These are phyloP conservation scores for Crotalus horridus DNA, from an alignment of 2,113 vertebrate species.

Conservation along the genomic window DNA sequence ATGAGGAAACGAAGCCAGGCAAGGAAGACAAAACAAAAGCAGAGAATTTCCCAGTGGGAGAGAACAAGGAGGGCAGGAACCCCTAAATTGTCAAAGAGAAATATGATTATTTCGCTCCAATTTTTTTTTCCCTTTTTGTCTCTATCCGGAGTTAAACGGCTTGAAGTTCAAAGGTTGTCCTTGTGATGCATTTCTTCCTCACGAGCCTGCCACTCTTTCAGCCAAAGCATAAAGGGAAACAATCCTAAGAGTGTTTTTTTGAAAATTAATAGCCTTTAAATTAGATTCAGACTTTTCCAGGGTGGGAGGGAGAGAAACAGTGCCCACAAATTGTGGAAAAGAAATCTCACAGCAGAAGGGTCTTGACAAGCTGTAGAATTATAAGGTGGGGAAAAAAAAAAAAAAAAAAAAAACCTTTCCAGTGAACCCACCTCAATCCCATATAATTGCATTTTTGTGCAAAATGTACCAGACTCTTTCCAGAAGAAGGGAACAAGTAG, in stretches of 20 bases:
- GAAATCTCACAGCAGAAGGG: constrained; percentile 44
- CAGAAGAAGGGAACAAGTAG: constrained; percentile 29
- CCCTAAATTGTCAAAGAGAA: constrained; percentile 29
- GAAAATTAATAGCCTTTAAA: constrained; percentile 63
- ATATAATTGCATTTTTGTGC: constrained; percentile 9
- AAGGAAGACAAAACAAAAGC: constrained; percentile 30
- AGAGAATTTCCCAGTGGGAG: constrained; percentile 3
- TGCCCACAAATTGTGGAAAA: constrained; percentile 46
- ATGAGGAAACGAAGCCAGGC: constrained; percentile 17
- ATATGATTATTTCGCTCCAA: not conserved
- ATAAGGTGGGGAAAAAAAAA: not conserved
- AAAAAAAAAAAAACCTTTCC: constrained; percentile 28
- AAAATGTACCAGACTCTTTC: constrained; percentile 31
- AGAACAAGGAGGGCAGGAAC: not conserved
- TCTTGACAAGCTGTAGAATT: constrained; percentile 27
- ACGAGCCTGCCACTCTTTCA: not conserved
- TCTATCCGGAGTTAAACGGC: not conserved
- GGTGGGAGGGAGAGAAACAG: constrained; percentile 26
- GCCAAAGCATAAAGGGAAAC: not conserved
- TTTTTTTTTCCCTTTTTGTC: not conserved
- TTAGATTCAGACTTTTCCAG: constrained; percentile 42
- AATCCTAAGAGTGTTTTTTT: constrained; percentile 4
- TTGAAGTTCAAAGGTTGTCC: not conserved
- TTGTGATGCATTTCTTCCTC: not conserved
- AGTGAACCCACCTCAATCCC: constrained; percentile 24